Evolutionary conservation across 2,113 vertebrate species (phyloP), one percentile per base, ranked within the genome.

Genomic region (Syrrhaptes paradoxus): DNA sequence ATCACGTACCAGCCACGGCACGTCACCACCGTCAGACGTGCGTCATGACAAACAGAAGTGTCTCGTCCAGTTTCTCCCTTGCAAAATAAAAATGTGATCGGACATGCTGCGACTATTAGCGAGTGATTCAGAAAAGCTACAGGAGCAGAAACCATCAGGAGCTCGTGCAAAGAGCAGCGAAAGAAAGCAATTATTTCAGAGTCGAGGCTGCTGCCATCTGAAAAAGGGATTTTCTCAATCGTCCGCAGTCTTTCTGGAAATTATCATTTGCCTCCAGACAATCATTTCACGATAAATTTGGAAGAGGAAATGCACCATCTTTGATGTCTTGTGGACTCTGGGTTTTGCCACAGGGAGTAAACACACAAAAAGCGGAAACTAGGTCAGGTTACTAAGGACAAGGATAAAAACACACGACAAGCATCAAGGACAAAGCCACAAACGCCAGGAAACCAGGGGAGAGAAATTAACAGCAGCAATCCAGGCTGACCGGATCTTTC

Each of bases 1-100:
- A 21, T 3, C 59, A 8, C 3, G 0, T 0, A 9, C n/a, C 65
- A 24, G 73, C 68, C 52, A 2, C 31, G 4, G 67, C 58, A 46
- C 0, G 1, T 12, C 75, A 24, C 21, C 43, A 9, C 2, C 3
- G 15, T 4, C 31, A 24, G 4, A 12, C 19, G 0, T 1, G 11
- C 63, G 11, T 2, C 3, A 19, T 45, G 41, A 24, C 61, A 31
- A 17, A 20, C 73, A 55, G 4, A 29, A 34, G 52, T 0, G 11
- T 7, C 71, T 31, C 4, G 1, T 29, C 65, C 48, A 16, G 11
- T 8, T 43, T 15, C 16, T n/a, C 46, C 73, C 46, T 49, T 32
- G 20, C 79, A 65, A 25, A 68, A 32, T 19, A 80, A 31, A 5
- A 26, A 58, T 1, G 28, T 0, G 3, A 31, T 17, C 28, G 21